Evolutionary conservation across 2,888 invertebrate species (phyloP).

Genomic region (Litoditis marina): DNA sequence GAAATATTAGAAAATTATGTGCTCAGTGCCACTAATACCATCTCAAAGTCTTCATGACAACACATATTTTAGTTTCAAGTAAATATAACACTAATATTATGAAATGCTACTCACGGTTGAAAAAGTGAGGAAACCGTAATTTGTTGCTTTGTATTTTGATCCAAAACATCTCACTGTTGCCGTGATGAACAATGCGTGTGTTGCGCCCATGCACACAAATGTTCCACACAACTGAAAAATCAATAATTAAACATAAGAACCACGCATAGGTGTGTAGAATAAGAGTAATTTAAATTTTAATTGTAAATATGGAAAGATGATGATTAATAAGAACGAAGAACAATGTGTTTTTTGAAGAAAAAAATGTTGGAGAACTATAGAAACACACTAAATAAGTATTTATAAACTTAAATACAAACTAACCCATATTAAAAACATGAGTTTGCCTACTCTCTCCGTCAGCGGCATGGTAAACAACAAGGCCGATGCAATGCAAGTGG

Average conservation of each 20-base stretch:
- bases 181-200: conserved; percentile 59
- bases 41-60: too few species aligned
- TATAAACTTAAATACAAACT: not conserved
- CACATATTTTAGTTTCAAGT: too few species aligned
- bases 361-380: not conserved
- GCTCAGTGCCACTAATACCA: too few species aligned
- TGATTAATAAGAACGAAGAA: conserved; percentile 1
- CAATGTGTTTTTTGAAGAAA: not conserved
- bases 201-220: conserved; percentile 59
- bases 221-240: conserved; percentile 46
- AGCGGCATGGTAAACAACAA: conserved; percentile 58
- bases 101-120: conserved; percentile 48
- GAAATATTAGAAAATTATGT: not conserved
- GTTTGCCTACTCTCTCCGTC: conserved; percentile 44
- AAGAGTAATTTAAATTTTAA: too few species aligned
- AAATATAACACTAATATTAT: too few species aligned
- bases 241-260: too few species aligned
- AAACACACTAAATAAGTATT: not conserved
- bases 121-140: conserved; percentile 55
- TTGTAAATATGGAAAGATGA: not conserved
- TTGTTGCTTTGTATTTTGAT: conserved; percentile 51
- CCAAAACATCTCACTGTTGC: conserved; percentile 60
- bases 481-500: conserved; percentile 54
- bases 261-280: too few species aligned
- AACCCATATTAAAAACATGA: conserved; percentile 44